Percentiles rank a stretch among this genome's conserved stretches.
Evolutionary conservation across 1,140 invertebrate genomes (phyloP).

Genomic region (Lethocerus indicus): DNA sequence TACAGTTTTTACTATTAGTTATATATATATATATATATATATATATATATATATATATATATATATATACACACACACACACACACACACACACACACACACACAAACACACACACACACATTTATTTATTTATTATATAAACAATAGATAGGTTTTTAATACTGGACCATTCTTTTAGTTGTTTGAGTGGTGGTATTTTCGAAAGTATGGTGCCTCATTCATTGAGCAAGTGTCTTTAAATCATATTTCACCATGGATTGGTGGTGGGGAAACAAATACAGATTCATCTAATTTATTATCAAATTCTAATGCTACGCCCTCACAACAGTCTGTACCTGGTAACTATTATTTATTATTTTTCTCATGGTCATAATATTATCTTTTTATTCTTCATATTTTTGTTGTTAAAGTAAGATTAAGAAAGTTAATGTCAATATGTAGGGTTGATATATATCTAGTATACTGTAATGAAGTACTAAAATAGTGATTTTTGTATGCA

Average conservation of each 20-base stretch:
- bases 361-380: neutral
- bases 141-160: no score
- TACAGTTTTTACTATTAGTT: neutral
- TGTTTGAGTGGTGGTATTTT: conserved; percentile 99
- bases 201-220: conserved; percentile 96
- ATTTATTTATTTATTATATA: neutral
- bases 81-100: neutral
- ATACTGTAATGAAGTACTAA: conserved; percentile 1
- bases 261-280: conserved; percentile 49
- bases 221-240: conserved; percentile 90
- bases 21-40: neutral
- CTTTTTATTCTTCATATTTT: neutral
- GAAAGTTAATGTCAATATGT: neutral
- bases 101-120: neutral
- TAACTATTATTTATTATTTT: conserved; percentile 14
- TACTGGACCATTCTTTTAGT: conserved; percentile 39
- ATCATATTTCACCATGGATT: conserved; percentile 86
- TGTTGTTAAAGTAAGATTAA: neutral
- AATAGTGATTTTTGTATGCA: neutral
- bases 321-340: conserved; percentile 26
- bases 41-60: neutral
- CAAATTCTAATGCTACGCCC: conserved; percentile 15
- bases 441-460: neutral
- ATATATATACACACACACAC: neutral
- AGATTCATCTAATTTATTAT: conserved; percentile 19